Percentiles rank a stretch among this genome's conserved stretches.
Evolutionary conservation across 2,113 vertebrate genomes (phyloP).

Genomic region (Semnopithecus entellus): DNA sequence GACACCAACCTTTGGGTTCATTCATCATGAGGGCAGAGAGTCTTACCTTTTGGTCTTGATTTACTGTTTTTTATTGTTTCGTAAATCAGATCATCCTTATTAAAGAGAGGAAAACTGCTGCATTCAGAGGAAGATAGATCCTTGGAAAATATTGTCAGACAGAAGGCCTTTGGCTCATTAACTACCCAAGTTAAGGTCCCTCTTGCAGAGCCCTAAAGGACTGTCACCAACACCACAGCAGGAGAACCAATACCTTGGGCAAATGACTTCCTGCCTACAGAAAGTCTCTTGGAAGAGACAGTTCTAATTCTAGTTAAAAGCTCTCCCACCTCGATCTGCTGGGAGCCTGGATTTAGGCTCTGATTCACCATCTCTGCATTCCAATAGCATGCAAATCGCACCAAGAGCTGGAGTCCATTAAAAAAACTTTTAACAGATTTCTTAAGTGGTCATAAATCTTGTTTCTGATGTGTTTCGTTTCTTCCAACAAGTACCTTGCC

Average conservation of each 20-base stretch:
- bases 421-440: not conserved
- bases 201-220: not conserved
- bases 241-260: not conserved
- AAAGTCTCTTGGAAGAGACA: not conserved
- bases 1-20: not conserved
- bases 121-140: slow-evolving; percentile 15
- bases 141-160: not conserved
- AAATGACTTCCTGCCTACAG: not conserved
- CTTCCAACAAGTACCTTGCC: not conserved
- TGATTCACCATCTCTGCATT: not conserved
- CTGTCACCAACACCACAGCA: not conserved
- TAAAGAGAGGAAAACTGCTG: not conserved
- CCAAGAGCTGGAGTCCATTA: not conserved
- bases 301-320: not conserved
- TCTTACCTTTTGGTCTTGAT: not conserved
- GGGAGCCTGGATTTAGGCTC: not conserved
- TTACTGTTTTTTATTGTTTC: not conserved
- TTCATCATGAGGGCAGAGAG: slow-evolving; percentile 10
- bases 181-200: not conserved
- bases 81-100: not conserved
- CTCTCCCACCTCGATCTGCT: not conserved
- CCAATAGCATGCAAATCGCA: not conserved
- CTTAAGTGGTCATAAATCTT: not conserved
- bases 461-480: not conserved
- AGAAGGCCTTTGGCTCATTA: not conserved